phyloP scores from a whole-genome alignment of 2,113 vertebrate genomes.

The Tragelaphus strepsiceros region DNA sequence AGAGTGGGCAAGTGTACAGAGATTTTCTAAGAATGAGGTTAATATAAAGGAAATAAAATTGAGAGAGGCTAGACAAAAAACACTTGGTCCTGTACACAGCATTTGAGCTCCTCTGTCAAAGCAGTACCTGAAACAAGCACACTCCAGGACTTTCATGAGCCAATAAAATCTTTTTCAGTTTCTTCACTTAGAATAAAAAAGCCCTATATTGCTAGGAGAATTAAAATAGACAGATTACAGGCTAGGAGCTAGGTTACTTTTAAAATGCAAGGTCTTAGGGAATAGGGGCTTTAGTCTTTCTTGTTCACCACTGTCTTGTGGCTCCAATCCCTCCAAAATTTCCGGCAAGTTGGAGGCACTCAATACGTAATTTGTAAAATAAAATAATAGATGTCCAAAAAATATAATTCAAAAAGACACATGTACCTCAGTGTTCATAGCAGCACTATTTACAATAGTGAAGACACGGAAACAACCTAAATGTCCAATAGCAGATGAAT shows the following conservation, averaged over 20 bases:
- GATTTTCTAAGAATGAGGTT: background rate
- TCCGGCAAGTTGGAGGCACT: background rate
- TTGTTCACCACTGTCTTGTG: background rate
- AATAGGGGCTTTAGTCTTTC: background rate
- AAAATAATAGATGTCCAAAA: background rate
- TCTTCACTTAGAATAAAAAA: background rate
- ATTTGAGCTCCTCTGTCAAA: background rate
- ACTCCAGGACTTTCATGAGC: background rate
- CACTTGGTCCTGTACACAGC: background rate
- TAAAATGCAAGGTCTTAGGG: too few relatives aligned
- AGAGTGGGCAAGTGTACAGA: background rate
- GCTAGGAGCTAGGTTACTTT: background rate
- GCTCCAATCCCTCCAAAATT: background rate
- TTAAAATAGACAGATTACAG: background rate
- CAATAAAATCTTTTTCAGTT: background rate
- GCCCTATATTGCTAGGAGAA: background rate
- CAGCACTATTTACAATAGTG: background rate
- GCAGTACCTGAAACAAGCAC: background rate
- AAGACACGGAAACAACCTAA: background rate
- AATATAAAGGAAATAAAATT: background rate
- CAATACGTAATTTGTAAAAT: background rate
- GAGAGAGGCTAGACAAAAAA: background rate
- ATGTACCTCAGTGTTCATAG: background rate
- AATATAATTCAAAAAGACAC: background rate
- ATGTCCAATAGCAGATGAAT: background rate